Base-by-base conservation (phyloP, 2,113 vertebrate genomes). In the Lucifuga dentata region DNA sequence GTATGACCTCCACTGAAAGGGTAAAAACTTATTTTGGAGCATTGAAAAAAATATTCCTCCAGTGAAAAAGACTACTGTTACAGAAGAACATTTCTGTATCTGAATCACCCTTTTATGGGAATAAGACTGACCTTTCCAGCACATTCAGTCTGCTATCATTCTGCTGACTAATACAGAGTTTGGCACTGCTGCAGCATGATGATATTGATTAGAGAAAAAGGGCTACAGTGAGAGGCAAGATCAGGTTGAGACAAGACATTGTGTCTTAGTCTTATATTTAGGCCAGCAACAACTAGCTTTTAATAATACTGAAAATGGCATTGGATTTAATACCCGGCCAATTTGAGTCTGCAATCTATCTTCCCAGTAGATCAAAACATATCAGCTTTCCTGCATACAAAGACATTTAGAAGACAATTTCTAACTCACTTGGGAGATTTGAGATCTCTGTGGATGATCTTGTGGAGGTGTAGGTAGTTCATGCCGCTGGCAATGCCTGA, bases 381-480 rank as follows among this genome's bases (percentile, higher is more conserved):
- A 60, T 44, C 2, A 55, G 19, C 5, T 36, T 16, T 11, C 1
- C 6, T 26, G n/a, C 21, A 32, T 9, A 39, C 5, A 13, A 26
- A 15, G 12, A 12, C 9, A n/a, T 19, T 61, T n/a, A n/a, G n/a
- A n/a, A 16, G n/a, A 21, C 50, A 40, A 17, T 38, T 11, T 39
- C 8, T 12, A 12, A 90, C 95, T 94, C 83, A 99, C 98, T 99
- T 99, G 57, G 98, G 98, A 68, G 98, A 99, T 86, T 99, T 99
- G 81, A 99, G 97, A 87, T 99, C 98, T 83, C 98, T 92, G 90
- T 99, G 98, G 88, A 99, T 98, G 92, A 99, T 99, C 89, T 99
- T 99, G 91, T 99, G 97, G 26, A 99, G 94, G 83, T 99, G 98
- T 49, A 99, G 93, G 84, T 99, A 99, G 90, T 98, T 99, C 98